Evolutionary conservation across 2,888 invertebrate species (phyloP).

Genomic region (Seladonia tumulorum): DNA sequence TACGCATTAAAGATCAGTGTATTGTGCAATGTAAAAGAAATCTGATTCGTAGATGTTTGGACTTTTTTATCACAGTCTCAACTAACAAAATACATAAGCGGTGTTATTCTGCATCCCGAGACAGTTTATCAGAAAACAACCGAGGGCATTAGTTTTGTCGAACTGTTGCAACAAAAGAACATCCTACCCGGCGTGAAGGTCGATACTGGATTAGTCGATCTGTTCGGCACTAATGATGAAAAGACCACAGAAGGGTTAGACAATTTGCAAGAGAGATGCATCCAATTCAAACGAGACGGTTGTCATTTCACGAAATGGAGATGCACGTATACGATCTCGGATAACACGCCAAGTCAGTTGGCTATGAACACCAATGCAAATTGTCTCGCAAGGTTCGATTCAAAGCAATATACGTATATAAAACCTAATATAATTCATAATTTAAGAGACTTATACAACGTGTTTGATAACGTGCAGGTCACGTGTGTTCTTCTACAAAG

Average conservation of each 20-base stretch:
- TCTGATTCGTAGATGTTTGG: constrained; percentile 25
- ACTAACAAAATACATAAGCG: constrained; percentile 86
- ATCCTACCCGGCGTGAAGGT: constrained; percentile 88
- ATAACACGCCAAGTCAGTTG: constrained; percentile 86
- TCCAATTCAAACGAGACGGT: constrained; percentile 87
- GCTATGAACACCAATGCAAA: constrained; percentile 87
- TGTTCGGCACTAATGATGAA: constrained; percentile 87
- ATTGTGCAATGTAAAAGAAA: background rate
- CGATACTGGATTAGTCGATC: constrained; percentile 87
- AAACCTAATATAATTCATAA: background rate
- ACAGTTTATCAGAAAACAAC: constrained; percentile 88
- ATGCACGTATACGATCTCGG: constrained; percentile 86
- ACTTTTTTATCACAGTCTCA: constrained; percentile 61
- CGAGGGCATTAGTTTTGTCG: constrained; percentile 85
- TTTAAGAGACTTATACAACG: background rate
- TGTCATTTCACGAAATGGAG: constrained; percentile 89
- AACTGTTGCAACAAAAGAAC: constrained; percentile 85
- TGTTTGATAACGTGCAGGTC: background rate
- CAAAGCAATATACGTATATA: background rate
- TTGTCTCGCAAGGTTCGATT: constrained; percentile 85
- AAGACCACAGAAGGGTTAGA: constrained; percentile 88
- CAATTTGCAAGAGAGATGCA: constrained; percentile 86
- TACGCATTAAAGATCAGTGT: background rate
- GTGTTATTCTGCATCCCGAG: constrained; percentile 89
- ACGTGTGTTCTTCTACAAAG: background rate